phyloP scores from a whole-genome alignment of 2,797 vertebrate genomes.

The Sciaenops ocellatus region DNA sequence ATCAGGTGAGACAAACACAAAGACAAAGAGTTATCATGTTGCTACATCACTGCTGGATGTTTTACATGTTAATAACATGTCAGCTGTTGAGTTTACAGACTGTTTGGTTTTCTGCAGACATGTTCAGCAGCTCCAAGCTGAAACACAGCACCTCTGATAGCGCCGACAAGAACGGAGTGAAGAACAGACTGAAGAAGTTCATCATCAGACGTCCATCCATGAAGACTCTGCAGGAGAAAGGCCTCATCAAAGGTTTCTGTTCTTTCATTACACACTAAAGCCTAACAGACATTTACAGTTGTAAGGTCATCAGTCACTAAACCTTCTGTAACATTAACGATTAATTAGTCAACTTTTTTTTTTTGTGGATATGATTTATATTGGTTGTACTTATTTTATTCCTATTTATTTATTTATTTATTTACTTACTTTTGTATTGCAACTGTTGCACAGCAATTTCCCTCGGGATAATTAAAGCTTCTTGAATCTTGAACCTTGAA shows the following conservation, averaged over 20 bases:
- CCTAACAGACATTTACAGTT: background rate
- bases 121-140: conserved; percentile 80
- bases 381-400: too few relatives aligned
- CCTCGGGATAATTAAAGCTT: too few relatives aligned
- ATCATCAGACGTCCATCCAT: conserved; percentile 93
- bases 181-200: conserved; percentile 95
- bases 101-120: conserved; percentile 41
- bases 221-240: conserved; percentile 95
- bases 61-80: background rate
- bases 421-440: too few relatives aligned
- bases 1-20: too few relatives aligned
- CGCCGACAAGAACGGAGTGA: conserved; percentile 91
- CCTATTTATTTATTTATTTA: too few relatives aligned
- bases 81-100: background rate
- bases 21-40: too few relatives aligned
- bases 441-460: too few relatives aligned
- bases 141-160: conserved; percentile 88
- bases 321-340: background rate
- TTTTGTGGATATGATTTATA: too few relatives aligned
- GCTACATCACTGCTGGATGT: background rate
- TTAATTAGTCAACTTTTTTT: background rate
- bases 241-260: conserved; percentile 71
- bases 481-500: too few relatives aligned
- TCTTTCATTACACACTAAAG: background rate
- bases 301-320: background rate